phyloP scores from a whole-genome alignment of 2,888 invertebrate species.

The Cantharis nigra region DNA sequence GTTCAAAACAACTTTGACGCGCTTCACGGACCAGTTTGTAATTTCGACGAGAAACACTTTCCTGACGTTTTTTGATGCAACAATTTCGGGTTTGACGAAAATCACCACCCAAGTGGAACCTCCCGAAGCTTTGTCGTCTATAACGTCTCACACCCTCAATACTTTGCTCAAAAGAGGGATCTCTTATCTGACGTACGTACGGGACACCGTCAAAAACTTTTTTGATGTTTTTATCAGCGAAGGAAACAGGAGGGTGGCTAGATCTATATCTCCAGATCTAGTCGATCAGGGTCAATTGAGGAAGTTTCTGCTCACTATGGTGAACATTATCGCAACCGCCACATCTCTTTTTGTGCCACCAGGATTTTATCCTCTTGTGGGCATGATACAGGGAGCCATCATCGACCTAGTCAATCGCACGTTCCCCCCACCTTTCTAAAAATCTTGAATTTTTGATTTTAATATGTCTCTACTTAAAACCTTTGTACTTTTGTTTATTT shows the following conservation, averaged over 20 bases:
- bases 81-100: not conserved
- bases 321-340: not conserved
- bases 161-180: not conserved
- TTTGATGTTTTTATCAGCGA: slow-evolving; percentile 9
- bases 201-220: not conserved
- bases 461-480: not conserved
- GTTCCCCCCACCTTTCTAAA: not conserved
- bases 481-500: not conserved
- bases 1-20: not conserved
- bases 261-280: not conserved
- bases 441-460: not conserved
- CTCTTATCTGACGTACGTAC: not conserved
- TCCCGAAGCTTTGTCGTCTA: not conserved
- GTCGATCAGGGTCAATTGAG: not conserved
- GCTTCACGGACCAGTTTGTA: not conserved
- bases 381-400: not conserved
- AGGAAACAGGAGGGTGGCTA: not conserved
- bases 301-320: not conserved
- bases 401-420: not conserved
- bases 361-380: not conserved
- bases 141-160: slow-evolving; percentile 1
- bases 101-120: slow-evolving; percentile 2
- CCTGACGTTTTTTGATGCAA: slow-evolving; percentile 1
- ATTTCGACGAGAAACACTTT: not conserved
- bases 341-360: not conserved